Base-by-base conservation (phyloP, 2,113 vertebrate genomes). In the Alethe diademata region DNA sequence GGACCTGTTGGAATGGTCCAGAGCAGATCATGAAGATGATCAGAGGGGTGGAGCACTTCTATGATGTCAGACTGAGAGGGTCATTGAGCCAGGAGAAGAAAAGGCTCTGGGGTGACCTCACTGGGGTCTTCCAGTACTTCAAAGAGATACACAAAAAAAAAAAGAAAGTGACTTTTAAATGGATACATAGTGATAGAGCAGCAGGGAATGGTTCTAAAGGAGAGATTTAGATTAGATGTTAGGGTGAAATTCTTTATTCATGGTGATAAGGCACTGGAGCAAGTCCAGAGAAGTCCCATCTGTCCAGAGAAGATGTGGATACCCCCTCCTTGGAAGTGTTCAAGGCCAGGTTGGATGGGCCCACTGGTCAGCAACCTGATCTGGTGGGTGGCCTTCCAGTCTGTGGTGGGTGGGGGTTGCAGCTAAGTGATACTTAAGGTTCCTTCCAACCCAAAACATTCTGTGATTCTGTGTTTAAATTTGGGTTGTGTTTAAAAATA, bases 31-130 rank as follows among this genome's bases (percentile, higher is more conserved):
- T 43, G 43, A 50, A 24, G 60, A 45, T 51, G 33, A 24, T 51
- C 45, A 45, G 53, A 45, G 45, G 13, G 11, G 3, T 53, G 53
- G 11, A 74, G 29, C 12, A 45, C 19, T 56, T 43, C 28, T 65
- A 0, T 12, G 15, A 45, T 50, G 50, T 25, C 13, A 60, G 9
- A 12, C 7, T 7, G n/a, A 69, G n/a, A 69, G 23, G 28, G 8
- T 36, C 23, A 29, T 51, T 58, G 23, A 81, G 51, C 33, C 36
- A 24, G 50, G 23, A 65, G 33, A 43, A 58, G 22, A 43, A 45
- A 60, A 53, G 17, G n/a, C 11, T 60, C n/a, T 14, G 29, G 26
- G 12, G 8, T 51, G 7, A 38, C 24, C 13, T 60, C n/a, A 8
- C 0, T 29, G 28, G 5, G 7, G 5, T 24, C 16, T 45, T 74